These are phyloP conservation scores for Myrmecophaga tridactyla DNA, from an alignment of 2,113 vertebrate species.

Conservation along the genomic window DNA sequence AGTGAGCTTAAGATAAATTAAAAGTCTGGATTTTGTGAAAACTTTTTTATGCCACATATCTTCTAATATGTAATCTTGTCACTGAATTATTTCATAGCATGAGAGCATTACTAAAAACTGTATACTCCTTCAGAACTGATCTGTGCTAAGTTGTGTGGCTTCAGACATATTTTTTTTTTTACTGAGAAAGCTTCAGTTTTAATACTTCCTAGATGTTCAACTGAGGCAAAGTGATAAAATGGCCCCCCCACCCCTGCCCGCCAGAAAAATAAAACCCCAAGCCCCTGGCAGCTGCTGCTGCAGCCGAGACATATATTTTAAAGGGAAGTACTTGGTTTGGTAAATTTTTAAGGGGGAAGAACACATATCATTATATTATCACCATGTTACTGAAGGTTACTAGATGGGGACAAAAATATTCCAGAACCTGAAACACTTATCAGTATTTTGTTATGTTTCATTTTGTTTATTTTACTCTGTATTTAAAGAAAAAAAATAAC, in stretches of 20 bases:
- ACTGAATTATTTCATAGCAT: not conserved
- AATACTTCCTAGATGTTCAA: constrained; percentile 83
- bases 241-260: constrained; percentile 62
- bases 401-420: not conserved
- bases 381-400: not conserved
- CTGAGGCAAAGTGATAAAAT: constrained; percentile 83
- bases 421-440: not conserved
- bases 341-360: not conserved
- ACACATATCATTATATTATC: not conserved
- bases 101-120: not conserved
- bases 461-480: constrained; percentile 21
- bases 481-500: not conserved
- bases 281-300: constrained; percentile 72
- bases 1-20: not conserved
- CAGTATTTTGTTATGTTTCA: constrained; percentile 19
- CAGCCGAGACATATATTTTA: constrained; percentile 18
- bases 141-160: not conserved
- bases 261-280: constrained; percentile 72
- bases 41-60: not conserved
- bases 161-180: too few species aligned
- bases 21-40: not conserved
- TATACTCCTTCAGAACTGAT: not conserved
- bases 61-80: not conserved
- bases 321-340: constrained; percentile 1
- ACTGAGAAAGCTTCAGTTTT: constrained; percentile 84